Percentiles rank a stretch among this genome's conserved stretches.
phyloP scores from a whole-genome alignment of 1,140 invertebrate species.

The Orussus abietinus region DNA sequence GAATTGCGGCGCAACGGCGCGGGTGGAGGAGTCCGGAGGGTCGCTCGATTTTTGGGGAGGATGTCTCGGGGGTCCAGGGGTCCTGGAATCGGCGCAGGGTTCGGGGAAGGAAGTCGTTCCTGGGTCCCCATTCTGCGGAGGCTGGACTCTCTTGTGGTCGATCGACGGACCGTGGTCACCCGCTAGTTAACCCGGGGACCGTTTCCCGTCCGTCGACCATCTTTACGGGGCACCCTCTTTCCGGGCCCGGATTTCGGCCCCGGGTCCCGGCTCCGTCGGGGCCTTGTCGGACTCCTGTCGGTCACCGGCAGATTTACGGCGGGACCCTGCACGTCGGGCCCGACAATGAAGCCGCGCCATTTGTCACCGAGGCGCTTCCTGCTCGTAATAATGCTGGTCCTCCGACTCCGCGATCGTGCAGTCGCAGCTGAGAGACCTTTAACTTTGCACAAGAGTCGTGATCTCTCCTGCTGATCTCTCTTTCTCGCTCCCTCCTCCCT shows the following conservation, averaged over 20 bases:
- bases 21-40: too few relatives aligned
- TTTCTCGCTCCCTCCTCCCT: slow-evolving; percentile 14
- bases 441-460: slow-evolving; percentile 23
- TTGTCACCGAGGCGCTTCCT: slow-evolving; percentile 44
- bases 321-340: slow-evolving; percentile 22
- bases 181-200: too few relatives aligned
- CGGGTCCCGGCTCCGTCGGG: slow-evolving; percentile 1
- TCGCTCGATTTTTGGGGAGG: too few relatives aligned
- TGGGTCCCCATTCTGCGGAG: too few relatives aligned
- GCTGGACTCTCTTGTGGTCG: too few relatives aligned
- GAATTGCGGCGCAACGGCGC: too few relatives aligned
- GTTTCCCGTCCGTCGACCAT: slow-evolving; percentile 21
- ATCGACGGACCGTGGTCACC: too few relatives aligned
- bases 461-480: slow-evolving; percentile 23
- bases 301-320: slow-evolving; percentile 39
- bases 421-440: slow-evolving; percentile 15
- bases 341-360: slow-evolving; percentile 42
- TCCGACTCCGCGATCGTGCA: slow-evolving; percentile 18
- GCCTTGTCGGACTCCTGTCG: slow-evolving; percentile 32
- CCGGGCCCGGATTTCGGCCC: slow-evolving; percentile 13
- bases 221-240: slow-evolving; percentile 14
- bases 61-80: too few relatives aligned
- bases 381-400: slow-evolving; percentile 36
- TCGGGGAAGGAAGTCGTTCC: too few relatives aligned
- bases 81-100: too few relatives aligned